Evolutionary conservation across 2,888 invertebrate species (phyloP), one percentile per base, ranked within the genome.

Genomic region (Caenorhabditis sulstoni): DNA sequence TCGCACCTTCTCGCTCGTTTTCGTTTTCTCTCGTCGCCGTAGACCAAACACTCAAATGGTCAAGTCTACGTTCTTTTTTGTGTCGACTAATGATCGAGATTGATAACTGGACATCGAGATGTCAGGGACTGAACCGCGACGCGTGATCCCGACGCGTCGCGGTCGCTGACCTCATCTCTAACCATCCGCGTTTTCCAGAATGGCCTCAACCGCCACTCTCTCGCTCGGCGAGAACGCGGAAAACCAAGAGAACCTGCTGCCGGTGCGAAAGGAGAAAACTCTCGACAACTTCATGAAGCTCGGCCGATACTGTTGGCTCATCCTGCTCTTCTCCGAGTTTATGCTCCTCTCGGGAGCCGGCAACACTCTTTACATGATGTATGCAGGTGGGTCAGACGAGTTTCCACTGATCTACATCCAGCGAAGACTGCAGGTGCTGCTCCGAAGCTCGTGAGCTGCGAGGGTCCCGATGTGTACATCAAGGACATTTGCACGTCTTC

Each of bases 351-450:
- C 77, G 23, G 79, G 78, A 14, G 76, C 79, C 16, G 83, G 83
- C 23, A 83, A 83, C 57, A 83, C 81, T 12, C 64, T 83, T 20
- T 83, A 77, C 52, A 76, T 83, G 77, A 79, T 83, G 55, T 83
- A 81, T 64, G 81, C 83, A 44, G 83, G 83, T 83, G 4, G 12
- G 78, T 59, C 41, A 0, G 9, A 9, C 1, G 22, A n/a, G 9
- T 3, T 18, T 8, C n/a, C 1, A 55, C 14, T 49, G 14, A 18
- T 22, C 22, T 9, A 22, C 29, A 2, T 3, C 16, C 23, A 37
- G 11, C 9, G 0, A 5, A 14, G n/a, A 3, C 12, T 57, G 22
- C 37, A 82, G 82, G 82, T 2, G 82, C 82, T 2, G 74, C 74
- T 29, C 82, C 82, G 7, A 79, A 78, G 53, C 44, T 53, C 8